These are phyloP conservation scores for Tyrophagus putrescentiae DNA, from an alignment of 1,140 invertebrate genomes.

Conservation along the genomic window DNA sequence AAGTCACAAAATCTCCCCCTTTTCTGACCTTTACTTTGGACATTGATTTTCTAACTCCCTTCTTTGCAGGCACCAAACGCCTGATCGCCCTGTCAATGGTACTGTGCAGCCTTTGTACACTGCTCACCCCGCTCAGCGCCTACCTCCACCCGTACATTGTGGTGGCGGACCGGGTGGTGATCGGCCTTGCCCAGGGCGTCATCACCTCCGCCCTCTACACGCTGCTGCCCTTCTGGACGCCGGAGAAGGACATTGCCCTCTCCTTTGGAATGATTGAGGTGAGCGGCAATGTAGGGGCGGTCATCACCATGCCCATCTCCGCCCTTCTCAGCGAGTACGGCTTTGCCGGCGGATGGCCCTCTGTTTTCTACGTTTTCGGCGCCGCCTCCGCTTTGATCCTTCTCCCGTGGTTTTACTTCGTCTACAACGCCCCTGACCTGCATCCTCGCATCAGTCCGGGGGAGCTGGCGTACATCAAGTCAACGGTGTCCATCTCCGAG, in stretches of 20 bases:
- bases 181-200: conserved; percentile 34
- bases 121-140: conserved; percentile 60
- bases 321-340: conserved; percentile 32
- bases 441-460: conserved; percentile 35
- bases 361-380: conserved; percentile 38
- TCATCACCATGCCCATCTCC: conserved; percentile 37
- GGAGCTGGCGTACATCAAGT: conserved; percentile 22
- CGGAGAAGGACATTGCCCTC: conserved; percentile 27
- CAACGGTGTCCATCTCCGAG: conserved; percentile 18
- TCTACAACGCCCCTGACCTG: conserved; percentile 37
- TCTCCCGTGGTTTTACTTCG: conserved; percentile 36
- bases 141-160: conserved; percentile 31
- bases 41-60: too few relatives aligned
- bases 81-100: conserved; percentile 65
- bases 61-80: conserved; percentile 44
- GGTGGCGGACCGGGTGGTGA: conserved; percentile 32
- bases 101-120: conserved; percentile 58
- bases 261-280: conserved; percentile 18
- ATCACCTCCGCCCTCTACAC: conserved; percentile 32
- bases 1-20: too few relatives aligned
- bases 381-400: conserved; percentile 27
- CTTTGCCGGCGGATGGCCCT: conserved; percentile 37
- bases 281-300: conserved; percentile 36
- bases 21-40: too few relatives aligned
- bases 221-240: conserved; percentile 31